phyloP scores from a whole-genome alignment of 2,888 invertebrate genomes.

The Calameuta pallipes region DNA sequence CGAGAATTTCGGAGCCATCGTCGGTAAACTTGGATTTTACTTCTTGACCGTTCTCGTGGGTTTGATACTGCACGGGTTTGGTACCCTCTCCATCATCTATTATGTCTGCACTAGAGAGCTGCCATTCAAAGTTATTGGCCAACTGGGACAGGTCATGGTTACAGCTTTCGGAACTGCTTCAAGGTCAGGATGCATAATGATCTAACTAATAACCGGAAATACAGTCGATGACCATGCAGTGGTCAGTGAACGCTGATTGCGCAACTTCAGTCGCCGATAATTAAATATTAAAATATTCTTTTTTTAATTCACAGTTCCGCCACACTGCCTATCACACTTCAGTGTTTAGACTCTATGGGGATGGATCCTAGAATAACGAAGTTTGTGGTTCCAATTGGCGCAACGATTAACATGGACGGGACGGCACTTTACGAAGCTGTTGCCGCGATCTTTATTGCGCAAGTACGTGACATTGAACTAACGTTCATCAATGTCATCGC shows the following conservation, averaged over 20 bases:
- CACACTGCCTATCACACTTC: slow-evolving; percentile 94
- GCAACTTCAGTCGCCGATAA: too few relatives aligned
- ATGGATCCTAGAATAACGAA: slow-evolving; percentile 92
- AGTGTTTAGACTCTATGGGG: slow-evolving; percentile 91
- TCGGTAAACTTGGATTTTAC: slow-evolving; percentile 78
- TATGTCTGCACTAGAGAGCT: slow-evolving; percentile 72
- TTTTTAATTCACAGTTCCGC: slow-evolving; percentile 75
- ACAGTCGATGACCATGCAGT: too few relatives aligned
- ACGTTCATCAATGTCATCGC: slow-evolving; percentile 91
- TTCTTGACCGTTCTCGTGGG: slow-evolving; percentile 78
- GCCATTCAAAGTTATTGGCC: slow-evolving; percentile 71
- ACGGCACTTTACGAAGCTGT: slow-evolving; percentile 98
- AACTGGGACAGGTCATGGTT: slow-evolving; percentile 75
- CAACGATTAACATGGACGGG: slow-evolving; percentile 98
- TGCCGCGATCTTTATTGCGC: slow-evolving; percentile 96
- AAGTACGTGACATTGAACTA: slow-evolving; percentile 83
- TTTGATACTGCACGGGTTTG: slow-evolving; percentile 76
- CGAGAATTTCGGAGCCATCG: slow-evolving; percentile 72
- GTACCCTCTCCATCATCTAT: slow-evolving; percentile 76
- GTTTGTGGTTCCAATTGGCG: slow-evolving; percentile 97
- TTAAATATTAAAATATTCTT: too few relatives aligned
- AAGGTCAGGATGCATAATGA: slow-evolving; percentile 66
- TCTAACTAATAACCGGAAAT: too few relatives aligned
- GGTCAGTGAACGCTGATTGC: too few relatives aligned
- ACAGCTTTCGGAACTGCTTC: slow-evolving; percentile 84